Conservation (phyloP, 2,113 vertebrate species). For the Python bivittatus region DNA sequence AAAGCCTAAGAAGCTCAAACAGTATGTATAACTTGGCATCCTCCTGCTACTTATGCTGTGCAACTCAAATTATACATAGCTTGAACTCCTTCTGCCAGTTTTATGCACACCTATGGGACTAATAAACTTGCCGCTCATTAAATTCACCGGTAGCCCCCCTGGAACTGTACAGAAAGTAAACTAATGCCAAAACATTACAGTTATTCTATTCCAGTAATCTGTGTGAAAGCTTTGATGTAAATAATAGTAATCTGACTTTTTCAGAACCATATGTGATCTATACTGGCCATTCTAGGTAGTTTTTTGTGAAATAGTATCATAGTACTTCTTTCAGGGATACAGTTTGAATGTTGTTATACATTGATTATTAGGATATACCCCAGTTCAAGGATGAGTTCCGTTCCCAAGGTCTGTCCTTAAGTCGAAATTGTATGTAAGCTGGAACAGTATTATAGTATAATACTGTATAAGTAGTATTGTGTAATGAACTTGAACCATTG, state of each 20-base stretch:
- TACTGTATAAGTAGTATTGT: too few relatives aligned
- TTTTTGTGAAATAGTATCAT: background rate
- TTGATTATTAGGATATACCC: background rate
- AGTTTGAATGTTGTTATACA: constrained; percentile 8
- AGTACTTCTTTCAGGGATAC: constrained; percentile 3
- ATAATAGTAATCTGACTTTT: background rate
- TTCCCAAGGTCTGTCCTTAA: too few relatives aligned
- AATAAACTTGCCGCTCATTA: constrained; percentile 30
- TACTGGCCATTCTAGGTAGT: background rate
- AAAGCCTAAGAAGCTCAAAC: constrained; percentile 35
- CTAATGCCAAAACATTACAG: constrained; percentile 22
- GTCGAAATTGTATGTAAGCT: too few relatives aligned
- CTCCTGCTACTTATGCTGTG: constrained; percentile 15
- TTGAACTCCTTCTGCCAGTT: background rate
- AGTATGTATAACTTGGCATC: constrained; percentile 16
- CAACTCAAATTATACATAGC: background rate
- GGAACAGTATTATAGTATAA: too few relatives aligned
- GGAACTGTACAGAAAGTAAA: constrained; percentile 2
- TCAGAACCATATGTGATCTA: background rate
- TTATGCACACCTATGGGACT: background rate
- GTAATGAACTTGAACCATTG: too few relatives aligned
- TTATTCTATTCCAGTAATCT: background rate
- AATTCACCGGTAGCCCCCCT: constrained; percentile 1
- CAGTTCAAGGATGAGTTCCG: constrained; percentile 13
- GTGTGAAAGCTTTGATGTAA: background rate